Conservation (phyloP, 1,140 invertebrate species). For the Macrotrachela quadricornifera region DNA sequence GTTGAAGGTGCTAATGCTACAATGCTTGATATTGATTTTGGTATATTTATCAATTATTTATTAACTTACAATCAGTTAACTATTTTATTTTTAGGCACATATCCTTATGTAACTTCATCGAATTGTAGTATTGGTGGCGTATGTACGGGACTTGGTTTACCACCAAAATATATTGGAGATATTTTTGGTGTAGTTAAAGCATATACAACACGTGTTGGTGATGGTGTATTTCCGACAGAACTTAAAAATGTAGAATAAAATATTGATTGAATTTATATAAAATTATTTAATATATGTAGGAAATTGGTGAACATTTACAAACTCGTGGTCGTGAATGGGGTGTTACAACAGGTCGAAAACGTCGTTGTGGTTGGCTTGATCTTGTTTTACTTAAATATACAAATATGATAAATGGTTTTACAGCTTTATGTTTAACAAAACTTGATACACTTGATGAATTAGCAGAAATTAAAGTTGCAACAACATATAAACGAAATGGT, state of each 20-base stretch:
- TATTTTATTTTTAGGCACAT: slow-evolving; percentile 47
- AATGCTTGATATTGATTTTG: slow-evolving; percentile 93
- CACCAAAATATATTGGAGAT: slow-evolving; percentile 64
- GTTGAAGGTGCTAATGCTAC: slow-evolving; percentile 90
- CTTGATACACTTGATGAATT: slow-evolving; percentile 83
- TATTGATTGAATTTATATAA: background rate
- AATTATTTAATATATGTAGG: slow-evolving; percentile 32
- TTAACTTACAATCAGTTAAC: no score
- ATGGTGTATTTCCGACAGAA: slow-evolving; percentile 93
- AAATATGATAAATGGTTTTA: slow-evolving; percentile 78
- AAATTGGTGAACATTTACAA: slow-evolving; percentile 58
- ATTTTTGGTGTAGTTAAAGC: slow-evolving; percentile 93
- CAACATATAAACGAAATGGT: slow-evolving; percentile 53
- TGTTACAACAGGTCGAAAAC: slow-evolving; percentile 75
- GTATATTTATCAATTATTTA: slow-evolving; percentile 28
- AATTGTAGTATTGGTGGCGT: slow-evolving; percentile 97
- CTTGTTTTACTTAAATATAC: slow-evolving; percentile 69
- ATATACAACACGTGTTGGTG: slow-evolving; percentile 88
- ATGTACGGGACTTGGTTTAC: slow-evolving; percentile 82
- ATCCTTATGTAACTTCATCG: slow-evolving; percentile 95
- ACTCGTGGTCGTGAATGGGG: slow-evolving; percentile 68
- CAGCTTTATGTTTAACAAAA: slow-evolving; percentile 55
- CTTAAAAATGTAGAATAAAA: slow-evolving; percentile 37
- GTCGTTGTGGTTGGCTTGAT: slow-evolving; percentile 96
- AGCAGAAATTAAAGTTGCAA: slow-evolving; percentile 63